These are phyloP conservation scores for Melikaiella ostensackeni DNA, from an alignment of 2,888 invertebrate species.

Conservation along the genomic window DNA sequence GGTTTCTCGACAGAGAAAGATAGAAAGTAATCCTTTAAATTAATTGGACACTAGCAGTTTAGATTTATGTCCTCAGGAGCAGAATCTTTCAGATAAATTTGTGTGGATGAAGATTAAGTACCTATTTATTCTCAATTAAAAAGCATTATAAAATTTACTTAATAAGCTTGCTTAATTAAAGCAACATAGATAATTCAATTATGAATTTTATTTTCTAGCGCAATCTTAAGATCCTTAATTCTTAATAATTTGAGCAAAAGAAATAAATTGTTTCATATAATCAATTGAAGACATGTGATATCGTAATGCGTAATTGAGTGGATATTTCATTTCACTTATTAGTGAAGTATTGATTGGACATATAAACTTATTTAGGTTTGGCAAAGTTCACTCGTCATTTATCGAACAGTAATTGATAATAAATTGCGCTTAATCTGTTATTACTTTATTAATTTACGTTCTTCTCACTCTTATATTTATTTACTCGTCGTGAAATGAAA, in stretches of 20 bases:
- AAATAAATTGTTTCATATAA: not conserved
- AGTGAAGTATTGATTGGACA: not conserved
- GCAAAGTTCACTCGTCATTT: not conserved
- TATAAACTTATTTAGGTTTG: not conserved
- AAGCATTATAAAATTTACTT: not conserved
- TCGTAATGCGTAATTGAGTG: not conserved
- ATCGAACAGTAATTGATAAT: not conserved
- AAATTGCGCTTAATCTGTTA: not conserved
- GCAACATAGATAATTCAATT: not conserved
- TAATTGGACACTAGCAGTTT: conserved; percentile 20
- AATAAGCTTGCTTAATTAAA: not conserved
- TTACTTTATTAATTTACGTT: not conserved
- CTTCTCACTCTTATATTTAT: not conserved
- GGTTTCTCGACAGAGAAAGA: not conserved
- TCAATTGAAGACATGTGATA: not conserved
- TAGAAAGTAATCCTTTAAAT: conserved; percentile 14
- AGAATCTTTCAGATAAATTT: not conserved
- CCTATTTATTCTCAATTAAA: not conserved
- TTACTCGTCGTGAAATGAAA: not conserved
- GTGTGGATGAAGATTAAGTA: too few relatives aligned
- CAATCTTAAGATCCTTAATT: not conserved
- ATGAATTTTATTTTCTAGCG: not conserved
- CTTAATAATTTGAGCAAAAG: not conserved
- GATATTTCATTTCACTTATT: not conserved
- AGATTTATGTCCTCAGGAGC: not conserved